Evolutionary conservation across 2,797 vertebrate genomes (phyloP).

Genomic region (Sciurus carolinensis): DNA sequence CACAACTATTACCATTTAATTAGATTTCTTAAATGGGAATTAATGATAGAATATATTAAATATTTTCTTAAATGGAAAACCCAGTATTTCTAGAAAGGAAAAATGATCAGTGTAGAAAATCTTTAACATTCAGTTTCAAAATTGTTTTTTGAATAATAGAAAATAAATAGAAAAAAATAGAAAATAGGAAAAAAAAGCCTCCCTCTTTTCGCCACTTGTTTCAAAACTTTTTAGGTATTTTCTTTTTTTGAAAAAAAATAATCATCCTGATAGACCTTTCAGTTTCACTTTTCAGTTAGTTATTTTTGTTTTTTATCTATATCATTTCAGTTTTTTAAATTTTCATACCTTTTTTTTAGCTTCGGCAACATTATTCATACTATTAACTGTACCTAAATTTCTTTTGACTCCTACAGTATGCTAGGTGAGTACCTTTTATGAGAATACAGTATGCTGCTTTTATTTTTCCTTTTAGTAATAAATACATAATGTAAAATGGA

Average conservation of each 20-base stretch:
- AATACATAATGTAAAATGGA: too few species aligned
- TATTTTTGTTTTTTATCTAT: background rate
- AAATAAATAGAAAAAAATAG: background rate
- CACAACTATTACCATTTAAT: background rate
- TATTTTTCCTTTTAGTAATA: background rate
- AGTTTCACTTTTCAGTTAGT: constrained; percentile 43
- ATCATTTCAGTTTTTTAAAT: background rate
- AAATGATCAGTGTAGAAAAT: background rate
- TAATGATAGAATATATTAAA: background rate
- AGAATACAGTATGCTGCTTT: background rate
- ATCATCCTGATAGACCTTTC: background rate
- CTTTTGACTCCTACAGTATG: background rate
- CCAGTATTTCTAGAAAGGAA: constrained; percentile 27
- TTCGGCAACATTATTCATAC: background rate
- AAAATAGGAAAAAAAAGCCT: background rate
- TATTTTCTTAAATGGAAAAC: background rate
- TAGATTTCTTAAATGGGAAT: background rate
- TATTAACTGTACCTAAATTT: background rate
- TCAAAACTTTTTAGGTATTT: background rate
- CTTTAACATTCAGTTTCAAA: background rate
- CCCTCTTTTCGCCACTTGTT: background rate
- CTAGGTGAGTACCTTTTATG: background rate
- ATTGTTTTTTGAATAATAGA: background rate
- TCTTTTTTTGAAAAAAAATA: background rate
- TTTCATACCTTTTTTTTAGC: background rate